Evolutionary conservation across 2,888 invertebrate genomes (phyloP).

Genomic region (Dryobota labecula): DNA sequence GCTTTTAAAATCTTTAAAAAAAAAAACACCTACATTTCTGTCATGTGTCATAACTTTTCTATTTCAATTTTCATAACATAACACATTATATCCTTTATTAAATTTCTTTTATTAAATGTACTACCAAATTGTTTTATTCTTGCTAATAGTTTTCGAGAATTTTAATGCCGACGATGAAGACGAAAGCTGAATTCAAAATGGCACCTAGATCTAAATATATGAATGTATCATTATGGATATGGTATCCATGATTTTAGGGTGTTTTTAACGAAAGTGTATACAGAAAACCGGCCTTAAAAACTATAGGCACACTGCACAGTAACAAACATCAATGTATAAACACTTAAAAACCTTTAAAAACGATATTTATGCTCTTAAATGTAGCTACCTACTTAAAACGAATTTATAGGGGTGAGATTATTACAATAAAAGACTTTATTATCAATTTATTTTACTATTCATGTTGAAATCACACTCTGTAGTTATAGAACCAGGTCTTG

Average conservation of each 20-base stretch:
- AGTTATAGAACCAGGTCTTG: slow-evolving; percentile 81
- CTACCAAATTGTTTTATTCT: neutral
- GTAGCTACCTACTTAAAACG: neutral
- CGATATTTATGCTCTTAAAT: neutral
- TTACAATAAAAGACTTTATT: neutral
- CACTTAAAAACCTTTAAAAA: neutral
- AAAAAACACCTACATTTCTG: too few species aligned
- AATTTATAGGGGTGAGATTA: neutral
- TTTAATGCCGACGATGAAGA: neutral
- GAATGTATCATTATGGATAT: neutral
- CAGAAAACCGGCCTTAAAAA: neutral
- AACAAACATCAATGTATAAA: neutral
- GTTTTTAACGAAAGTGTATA: neutral
- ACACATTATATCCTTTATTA: too few species aligned
- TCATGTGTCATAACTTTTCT: neutral
- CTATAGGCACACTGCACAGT: neutral
- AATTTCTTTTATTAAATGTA: neutral
- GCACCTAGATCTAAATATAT: neutral
- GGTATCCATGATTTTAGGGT: neutral
- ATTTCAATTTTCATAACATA: neutral
- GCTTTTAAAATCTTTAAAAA: neutral
- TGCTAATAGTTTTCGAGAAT: neutral
- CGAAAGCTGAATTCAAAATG: neutral
- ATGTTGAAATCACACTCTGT: slow-evolving; percentile 68
- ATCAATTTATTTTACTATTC: slow-evolving; percentile 13